phyloP scores from a whole-genome alignment of 1,140 invertebrate genomes.

The Musca domestica region DNA sequence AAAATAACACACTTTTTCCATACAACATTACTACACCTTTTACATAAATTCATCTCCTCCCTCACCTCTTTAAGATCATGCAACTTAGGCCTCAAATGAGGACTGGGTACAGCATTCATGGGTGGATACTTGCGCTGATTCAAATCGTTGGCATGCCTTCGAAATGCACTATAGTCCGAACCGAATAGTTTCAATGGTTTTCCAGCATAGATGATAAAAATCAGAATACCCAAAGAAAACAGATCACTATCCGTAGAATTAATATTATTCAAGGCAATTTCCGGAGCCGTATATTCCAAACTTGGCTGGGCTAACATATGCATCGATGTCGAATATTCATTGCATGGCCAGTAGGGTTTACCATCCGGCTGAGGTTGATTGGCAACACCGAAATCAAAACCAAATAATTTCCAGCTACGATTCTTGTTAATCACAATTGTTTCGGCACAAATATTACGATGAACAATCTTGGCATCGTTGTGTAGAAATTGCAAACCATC shows the following conservation, averaged over 20 bases:
- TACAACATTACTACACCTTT: neutral
- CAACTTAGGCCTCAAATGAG: conserved; percentile 80
- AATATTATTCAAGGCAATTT: conserved; percentile 69
- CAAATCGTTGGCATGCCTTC: conserved; percentile 63
- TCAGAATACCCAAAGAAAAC: conserved; percentile 81
- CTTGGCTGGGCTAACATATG: conserved; percentile 75
- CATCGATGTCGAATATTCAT: conserved; percentile 74
- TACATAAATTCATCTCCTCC: neutral
- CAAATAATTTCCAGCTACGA: conserved; percentile 95
- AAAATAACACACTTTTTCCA: no score
- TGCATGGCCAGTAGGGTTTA: conserved; percentile 71
- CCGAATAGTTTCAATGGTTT: conserved; percentile 63
- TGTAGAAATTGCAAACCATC: conserved; percentile 93
- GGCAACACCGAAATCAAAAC: conserved; percentile 87
- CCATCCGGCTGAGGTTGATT: conserved; percentile 65
- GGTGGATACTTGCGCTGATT: conserved; percentile 65
- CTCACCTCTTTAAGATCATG: conserved; percentile 87
- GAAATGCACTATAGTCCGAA: conserved; percentile 60
- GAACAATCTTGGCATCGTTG: conserved; percentile 87
- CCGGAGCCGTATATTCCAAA: conserved; percentile 84
- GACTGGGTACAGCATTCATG: conserved; percentile 71
- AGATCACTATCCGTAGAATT: conserved; percentile 83
- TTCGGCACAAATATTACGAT: conserved; percentile 89
- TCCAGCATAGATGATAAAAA: conserved; percentile 76
- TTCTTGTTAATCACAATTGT: conserved; percentile 89